Base-by-base conservation (phyloP, 2,888 invertebrate species). In the Coecobrya sp. region DNA sequence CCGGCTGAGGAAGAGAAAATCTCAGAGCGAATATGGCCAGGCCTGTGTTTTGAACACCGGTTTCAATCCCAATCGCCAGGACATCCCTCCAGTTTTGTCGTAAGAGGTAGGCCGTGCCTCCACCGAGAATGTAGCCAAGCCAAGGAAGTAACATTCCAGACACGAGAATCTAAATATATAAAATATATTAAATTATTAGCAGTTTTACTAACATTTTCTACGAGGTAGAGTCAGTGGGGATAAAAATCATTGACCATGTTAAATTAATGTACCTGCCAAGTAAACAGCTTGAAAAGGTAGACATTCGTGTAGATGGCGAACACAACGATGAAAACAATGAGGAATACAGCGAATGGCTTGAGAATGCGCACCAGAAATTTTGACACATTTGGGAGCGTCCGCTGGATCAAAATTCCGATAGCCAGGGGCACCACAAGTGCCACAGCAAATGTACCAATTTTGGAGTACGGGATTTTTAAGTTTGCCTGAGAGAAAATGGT, bases 31-130 rank as follows among this genome's bases (percentile, higher is more conserved):
- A 98, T 95, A 99, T 99, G 0, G 99, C 97, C 93, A 99, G 97
- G 68, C 98, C 99, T 0, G 99, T 98, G 96, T 99, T 99, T 96
- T 99, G 99, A 86, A 99, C 97, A 84, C 99, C 98, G 4, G 98
- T 98, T 96, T 99, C 99, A 81, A 99, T 97, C 79, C 98, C 97
- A 95, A 99, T 98, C 5, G 99, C 98, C n/a, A 98, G 96, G 1
- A 97, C 96, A 95, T 99, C 98, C 2, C 96, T 95, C 68, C 96
- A 95, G 5, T 97, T 96, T 95, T 97, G 98, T 36, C 96, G 96
- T 16, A 97, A 96, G 0, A 97, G 36, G 85, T 96, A 96, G 0
- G 98, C 97, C 0, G 97, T 95, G 10, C 96, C 68, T 95, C 97
- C 97, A 0, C 98, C 98, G 55, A 97, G 96, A 1, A 96, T 85